A percentile compares a stretch with the other conserved stretches of the same genome.
Evolutionary conservation across 2,113 vertebrate genomes (phyloP).

Genomic region (Chaenocephalus aceratus): DNA sequence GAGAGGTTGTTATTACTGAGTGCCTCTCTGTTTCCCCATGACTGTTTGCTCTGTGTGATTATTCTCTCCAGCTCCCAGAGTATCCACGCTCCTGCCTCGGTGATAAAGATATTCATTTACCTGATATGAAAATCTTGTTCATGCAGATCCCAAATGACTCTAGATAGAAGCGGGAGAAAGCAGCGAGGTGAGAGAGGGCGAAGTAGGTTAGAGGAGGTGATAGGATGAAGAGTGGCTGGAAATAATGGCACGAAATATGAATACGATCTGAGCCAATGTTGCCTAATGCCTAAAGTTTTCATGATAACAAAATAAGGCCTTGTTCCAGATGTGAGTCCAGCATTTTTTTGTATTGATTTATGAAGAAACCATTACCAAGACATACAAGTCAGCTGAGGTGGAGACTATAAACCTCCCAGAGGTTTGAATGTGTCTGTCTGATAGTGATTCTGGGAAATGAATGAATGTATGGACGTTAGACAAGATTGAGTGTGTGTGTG

Average conservation of each 20-base stretch:
- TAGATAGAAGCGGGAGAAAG: slow-evolving; percentile 47
- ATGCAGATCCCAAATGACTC: slow-evolving; percentile 74
- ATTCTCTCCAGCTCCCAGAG: slow-evolving; percentile 72
- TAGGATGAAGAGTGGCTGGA: slow-evolving; percentile 30
- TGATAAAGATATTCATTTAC: slow-evolving; percentile 83
- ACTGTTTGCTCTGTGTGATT: slow-evolving; percentile 81
- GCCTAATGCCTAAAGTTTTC: slow-evolving; percentile 58
- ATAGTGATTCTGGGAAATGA: slow-evolving; percentile 26
- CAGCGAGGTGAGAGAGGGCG: slow-evolving; percentile 33
- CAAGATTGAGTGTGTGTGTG: slow-evolving; percentile 8
- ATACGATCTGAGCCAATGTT: slow-evolving; percentile 46
- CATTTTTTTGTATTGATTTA: slow-evolving; percentile 43
- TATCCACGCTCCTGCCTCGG: slow-evolving; percentile 63
- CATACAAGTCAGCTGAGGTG: slow-evolving; percentile 22
- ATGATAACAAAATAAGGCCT: slow-evolving; percentile 56
- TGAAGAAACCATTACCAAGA: slow-evolving; percentile 8
- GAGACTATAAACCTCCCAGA: slow-evolving; percentile 22
- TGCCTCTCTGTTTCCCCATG: slow-evolving; percentile 68
- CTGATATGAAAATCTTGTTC: slow-evolving; percentile 82
- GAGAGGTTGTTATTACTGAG: slow-evolving; percentile 73
- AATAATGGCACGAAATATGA: slow-evolving; percentile 74
- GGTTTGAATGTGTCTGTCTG: slow-evolving; percentile 9
- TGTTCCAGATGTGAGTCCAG: slow-evolving; percentile 14
- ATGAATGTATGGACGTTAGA: slow-evolving; percentile 7
- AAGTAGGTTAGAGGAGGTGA: slow-evolving; percentile 37